Percentiles rank a stretch among this genome's conserved stretches.
These are phyloP conservation scores for Pheosia gnoma DNA, from an alignment of 2,888 invertebrate genomes.

Conservation along the genomic window DNA sequence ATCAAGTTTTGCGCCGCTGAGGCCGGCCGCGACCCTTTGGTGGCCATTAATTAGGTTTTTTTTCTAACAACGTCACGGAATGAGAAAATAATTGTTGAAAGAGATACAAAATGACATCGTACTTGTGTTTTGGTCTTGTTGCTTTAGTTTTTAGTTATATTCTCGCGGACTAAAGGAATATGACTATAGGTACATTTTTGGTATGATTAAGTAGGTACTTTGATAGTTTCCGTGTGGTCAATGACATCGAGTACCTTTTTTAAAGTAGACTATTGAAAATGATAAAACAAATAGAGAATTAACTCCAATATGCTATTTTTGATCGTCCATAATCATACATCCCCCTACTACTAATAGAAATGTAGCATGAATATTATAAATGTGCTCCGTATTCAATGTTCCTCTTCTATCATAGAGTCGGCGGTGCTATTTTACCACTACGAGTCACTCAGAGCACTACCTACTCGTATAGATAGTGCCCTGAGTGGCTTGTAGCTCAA, in stretches of 20 bases:
- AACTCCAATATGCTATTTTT: too few species aligned
- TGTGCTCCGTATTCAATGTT: slow-evolving; percentile 23
- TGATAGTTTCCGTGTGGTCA: too few species aligned
- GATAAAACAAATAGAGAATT: too few species aligned
- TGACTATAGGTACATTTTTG: too few species aligned
- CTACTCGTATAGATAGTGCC: slow-evolving; percentile 13
- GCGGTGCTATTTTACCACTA: not conserved
- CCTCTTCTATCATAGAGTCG: slow-evolving; percentile 19
- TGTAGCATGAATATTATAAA: slow-evolving; percentile 11
- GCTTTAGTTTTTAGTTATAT: not conserved
- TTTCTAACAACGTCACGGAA: slow-evolving; percentile 34
- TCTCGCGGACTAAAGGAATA: too few species aligned
- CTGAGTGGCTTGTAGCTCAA: slow-evolving; percentile 11
- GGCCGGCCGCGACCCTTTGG: slow-evolving; percentile 54
- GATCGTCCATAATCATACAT: too few species aligned
- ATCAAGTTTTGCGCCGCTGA: slow-evolving; percentile 54
- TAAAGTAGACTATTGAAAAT: too few species aligned
- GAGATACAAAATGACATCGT: not conserved
- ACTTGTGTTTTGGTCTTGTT: not conserved
- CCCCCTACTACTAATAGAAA: not conserved
- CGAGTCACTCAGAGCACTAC: too few species aligned
- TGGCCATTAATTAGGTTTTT: slow-evolving; percentile 67
- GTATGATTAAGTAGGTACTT: too few species aligned
- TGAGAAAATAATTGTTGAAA: not conserved
- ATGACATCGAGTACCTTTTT: too few species aligned